Base-by-base conservation (phyloP, 2,797 vertebrate genomes). In the Holocentrus rufus region DNA sequence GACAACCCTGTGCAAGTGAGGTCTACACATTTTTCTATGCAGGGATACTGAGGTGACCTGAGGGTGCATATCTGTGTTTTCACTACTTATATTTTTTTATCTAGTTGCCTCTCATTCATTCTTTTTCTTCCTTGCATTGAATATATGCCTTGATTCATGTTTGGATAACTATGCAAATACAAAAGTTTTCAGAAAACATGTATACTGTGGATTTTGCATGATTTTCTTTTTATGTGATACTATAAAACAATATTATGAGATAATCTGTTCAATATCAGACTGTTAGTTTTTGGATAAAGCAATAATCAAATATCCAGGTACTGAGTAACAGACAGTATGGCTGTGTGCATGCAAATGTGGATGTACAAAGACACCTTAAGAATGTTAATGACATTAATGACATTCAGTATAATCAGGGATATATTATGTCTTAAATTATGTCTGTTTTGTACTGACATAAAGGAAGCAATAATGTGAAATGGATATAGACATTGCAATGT, bases 1-100 rank as follows among this genome's bases (percentile, higher is more conserved):
- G 1, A 94, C 93, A 0, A 93, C 94, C 0, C 88, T 97, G 10
- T 98, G 96, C 91, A 96, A 95, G 89, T 97, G 93, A 97, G 42
- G 59, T 42, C 30, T 0, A 8, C n/a, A 47, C 18, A 25, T 23
- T 62, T 52, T 36, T 50, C 20, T 36, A 52, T 61, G 52, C 36
- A 46, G 18, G 15, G 31, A 59, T 52, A 65, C 47, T 50, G 17
- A 17, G 61, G 27, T 56, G 53, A 30, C 5, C 27, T 34, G 1
- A 34, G 7, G 17, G 49, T 1, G 7, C 18, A 60, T 31, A 5
- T 14, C 47, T 20, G 30, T 9, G 8, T 3, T 72, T 80, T 83
- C 31, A 53, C 27, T 62, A 5, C 9, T 25, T 27, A n/a, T n/a
- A n/a, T 27, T n/a, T 54, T 59, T 56, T 52, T 62, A 4, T 72